Evolutionary conservation across 2,797 vertebrate species (phyloP), one percentile per base, ranked within the genome.

Genomic region (Spinus pinus): DNA sequence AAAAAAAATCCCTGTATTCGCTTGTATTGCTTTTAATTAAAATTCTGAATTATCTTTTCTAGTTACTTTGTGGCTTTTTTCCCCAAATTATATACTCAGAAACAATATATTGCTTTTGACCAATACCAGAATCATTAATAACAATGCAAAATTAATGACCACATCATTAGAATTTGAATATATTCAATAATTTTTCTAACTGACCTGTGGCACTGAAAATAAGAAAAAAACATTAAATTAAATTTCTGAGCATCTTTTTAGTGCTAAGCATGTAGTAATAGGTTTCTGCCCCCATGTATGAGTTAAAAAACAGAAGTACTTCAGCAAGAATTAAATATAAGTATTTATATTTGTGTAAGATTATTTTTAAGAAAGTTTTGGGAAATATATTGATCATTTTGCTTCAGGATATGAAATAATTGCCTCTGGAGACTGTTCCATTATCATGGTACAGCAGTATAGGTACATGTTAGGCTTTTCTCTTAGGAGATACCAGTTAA

Each of bases 341-440:
- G 53, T 72, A 44, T 84, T 90, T 64, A 60, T 17, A 77, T 61
- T 83, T 72, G 4, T 39, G 4, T 70, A 66, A 72, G 28, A 35
- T 67, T 49, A 27, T 9, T 91, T 92, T 81, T 93, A 46, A 5
- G 2, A 33, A 57, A 60, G 7, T 79, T 69, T 41, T 27, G 37
- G 54, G 24, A 22, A 8, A 41, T 81, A 67, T 79, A 73, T 83
- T 54, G 51, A 50, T 86, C 30, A 53, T 60, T 60, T 88, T 90
- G 33, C 75, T 92, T 90, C 66, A 80, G 64, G 30, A 61, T 73
- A 86, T 61, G 25, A 87, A 91, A 64, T 90, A 94, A 90, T 88
- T 93, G 56, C 41, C 35, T 27, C 60, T 46, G 82, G 62, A 84
- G 62, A 18, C 30, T 44, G 13, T 56, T 75, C 42, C 31, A 21